phyloP scores from a whole-genome alignment of 1,140 invertebrate genomes.

The Thaumetopoea pityocampa region DNA sequence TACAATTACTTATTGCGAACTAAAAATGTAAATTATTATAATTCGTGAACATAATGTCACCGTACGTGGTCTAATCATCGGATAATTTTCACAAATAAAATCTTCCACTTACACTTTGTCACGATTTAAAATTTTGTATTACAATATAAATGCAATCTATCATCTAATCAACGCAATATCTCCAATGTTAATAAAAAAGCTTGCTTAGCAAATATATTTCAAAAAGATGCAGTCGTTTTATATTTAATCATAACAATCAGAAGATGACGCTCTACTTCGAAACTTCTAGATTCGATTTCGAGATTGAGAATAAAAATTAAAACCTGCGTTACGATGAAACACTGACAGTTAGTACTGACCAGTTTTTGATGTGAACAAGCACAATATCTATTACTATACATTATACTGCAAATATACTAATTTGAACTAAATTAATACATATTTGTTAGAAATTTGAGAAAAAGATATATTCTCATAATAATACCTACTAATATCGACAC shows the following conservation, averaged over 20 bases:
- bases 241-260: background rate
- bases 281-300: no score
- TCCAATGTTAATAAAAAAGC: conserved; percentile 29
- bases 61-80: conserved; percentile 31
- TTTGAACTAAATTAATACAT: no score
- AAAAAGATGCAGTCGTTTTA: conserved; percentile 11
- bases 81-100: conserved; percentile 3
- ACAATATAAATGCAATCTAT: conserved; percentile 34
- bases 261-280: background rate
- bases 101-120: conserved; percentile 34
- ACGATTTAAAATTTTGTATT: conserved; percentile 27
- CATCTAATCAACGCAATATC: conserved; percentile 29
- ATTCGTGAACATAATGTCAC: conserved; percentile 47
- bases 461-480: no score
- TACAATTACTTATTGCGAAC: conserved; percentile 73
- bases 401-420: no score
- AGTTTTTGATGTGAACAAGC: background rate
- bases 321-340: no score
- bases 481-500: no score
- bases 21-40: conserved; percentile 60
- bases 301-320: no score
- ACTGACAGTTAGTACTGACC: no score
- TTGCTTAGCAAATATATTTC: conserved; percentile 29
- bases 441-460: no score
- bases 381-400: no score